Evolutionary conservation across 2,888 invertebrate species (phyloP).

Genomic region (Criorhina ranunculi): DNA sequence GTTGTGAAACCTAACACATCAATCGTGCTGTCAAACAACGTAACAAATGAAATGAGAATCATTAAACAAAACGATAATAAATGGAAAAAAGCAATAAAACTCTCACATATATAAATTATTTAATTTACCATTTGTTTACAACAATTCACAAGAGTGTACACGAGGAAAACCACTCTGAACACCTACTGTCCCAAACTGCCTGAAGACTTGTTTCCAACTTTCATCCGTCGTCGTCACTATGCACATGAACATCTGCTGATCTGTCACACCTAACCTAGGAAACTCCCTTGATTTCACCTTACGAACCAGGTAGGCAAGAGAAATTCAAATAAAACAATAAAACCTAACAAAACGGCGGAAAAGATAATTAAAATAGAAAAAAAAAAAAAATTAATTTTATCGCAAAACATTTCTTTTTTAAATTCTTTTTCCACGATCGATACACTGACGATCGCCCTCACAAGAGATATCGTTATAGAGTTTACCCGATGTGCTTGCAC

Average conservation of each 20-base stretch:
- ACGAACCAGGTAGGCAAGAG: conserved; percentile 19
- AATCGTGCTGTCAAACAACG: too few species aligned
- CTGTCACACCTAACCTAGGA: conserved; percentile 11
- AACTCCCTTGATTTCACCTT: conserved; percentile 28
- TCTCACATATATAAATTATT: not conserved
- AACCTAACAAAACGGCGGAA: conserved; percentile 19
- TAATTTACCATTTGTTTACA: conserved; percentile 17
- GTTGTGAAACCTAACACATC: not conserved
- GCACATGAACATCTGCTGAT: conserved; percentile 12
- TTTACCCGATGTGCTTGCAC: conserved; percentile 73
- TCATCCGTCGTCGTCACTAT: conserved; percentile 2
- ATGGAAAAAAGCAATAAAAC: conserved; percentile 5
- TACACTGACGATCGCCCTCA: conserved; percentile 51
- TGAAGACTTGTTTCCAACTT: not conserved
- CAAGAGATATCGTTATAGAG: conserved; percentile 57
- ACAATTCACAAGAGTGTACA: conserved; percentile 1
- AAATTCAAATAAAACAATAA: conserved; percentile 40
- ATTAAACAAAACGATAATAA: not conserved
- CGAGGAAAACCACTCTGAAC: not conserved
- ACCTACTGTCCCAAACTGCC: conserved; percentile 1
- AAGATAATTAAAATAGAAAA: conserved; percentile 37
- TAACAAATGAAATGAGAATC: conserved; percentile 14
- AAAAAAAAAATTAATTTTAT: conserved; percentile 53
- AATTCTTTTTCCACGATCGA: conserved; percentile 32
- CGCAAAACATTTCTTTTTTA: conserved; percentile 35